Conservation (phyloP, 2,888 invertebrate species). For the Heliconius hortense region DNA sequence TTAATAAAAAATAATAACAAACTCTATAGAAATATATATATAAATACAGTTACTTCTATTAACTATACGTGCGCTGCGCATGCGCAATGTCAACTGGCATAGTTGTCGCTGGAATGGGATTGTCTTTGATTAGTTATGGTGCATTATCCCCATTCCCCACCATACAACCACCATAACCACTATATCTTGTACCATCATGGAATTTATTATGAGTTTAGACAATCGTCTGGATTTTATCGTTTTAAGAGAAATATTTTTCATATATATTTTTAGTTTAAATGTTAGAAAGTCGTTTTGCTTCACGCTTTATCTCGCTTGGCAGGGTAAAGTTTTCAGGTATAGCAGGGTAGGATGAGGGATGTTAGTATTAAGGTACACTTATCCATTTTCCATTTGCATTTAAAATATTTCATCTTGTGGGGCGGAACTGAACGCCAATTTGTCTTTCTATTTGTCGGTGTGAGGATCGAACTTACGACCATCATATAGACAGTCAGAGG, state of each 20-base stretch:
- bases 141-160: slow-evolving; percentile 43
- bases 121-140: slow-evolving; percentile 45
- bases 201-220: slow-evolving; percentile 39
- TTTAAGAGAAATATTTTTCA: not conserved
- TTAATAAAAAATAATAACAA: not conserved
- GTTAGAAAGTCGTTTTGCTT: not conserved
- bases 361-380: not conserved
- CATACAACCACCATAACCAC: slow-evolving; percentile 15
- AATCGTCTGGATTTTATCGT: slow-evolving; percentile 2
- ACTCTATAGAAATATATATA: not conserved
- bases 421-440: not conserved
- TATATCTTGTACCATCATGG: slow-evolving; percentile 38
- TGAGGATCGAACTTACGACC: not conserved
- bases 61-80: slow-evolving; percentile 41
- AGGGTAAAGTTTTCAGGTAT: no score
- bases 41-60: not conserved
- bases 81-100: slow-evolving; percentile 65
- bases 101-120: slow-evolving; percentile 46
- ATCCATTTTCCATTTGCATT: not conserved
- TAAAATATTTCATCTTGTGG: not conserved
- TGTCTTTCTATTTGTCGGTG: not conserved
- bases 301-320: no score
- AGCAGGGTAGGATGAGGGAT: not conserved
- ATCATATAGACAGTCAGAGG: not conserved
- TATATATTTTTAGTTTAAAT: not conserved